Evolutionary conservation across 2,888 invertebrate genomes (phyloP).

Genomic region (Aspidiotus destructor): DNA sequence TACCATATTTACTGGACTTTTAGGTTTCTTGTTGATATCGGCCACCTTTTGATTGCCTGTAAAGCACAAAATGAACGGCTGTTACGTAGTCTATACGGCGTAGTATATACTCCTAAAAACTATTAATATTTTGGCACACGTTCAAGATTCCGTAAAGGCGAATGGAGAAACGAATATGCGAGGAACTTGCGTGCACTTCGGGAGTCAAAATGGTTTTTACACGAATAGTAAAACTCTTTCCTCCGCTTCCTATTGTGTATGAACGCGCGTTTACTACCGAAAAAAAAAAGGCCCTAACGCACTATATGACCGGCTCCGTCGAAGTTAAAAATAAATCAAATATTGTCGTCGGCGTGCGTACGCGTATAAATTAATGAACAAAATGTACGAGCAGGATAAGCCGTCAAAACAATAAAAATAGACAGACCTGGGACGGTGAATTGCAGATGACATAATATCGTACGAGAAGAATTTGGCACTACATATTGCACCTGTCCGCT

Average conservation of each 20-base stretch:
- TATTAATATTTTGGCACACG: background rate
- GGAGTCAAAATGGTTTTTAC: background rate
- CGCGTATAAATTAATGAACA: no score
- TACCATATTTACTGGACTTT: constrained; percentile 87
- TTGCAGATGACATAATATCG: no score
- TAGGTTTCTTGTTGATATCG: constrained; percentile 71
- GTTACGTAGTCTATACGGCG: background rate
- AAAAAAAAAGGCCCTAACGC: no score
- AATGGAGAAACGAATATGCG: background rate
- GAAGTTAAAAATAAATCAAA: no score
- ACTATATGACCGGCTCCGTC: no score
- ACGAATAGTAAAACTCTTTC: no score
- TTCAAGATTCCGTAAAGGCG: background rate
- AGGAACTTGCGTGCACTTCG: background rate
- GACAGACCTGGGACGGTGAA: no score
- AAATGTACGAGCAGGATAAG: no score
- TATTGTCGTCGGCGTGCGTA: no score
- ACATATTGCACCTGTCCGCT: background rate
- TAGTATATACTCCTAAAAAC: background rate
- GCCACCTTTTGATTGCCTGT: constrained; percentile 67
- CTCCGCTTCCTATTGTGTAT: no score
- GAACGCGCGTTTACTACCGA: no score
- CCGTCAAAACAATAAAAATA: no score
- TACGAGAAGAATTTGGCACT: background rate
- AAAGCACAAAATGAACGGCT: constrained; percentile 37